These are phyloP conservation scores for Encarsia formosa DNA, from an alignment of 2,888 invertebrate genomes.

Conservation along the genomic window DNA sequence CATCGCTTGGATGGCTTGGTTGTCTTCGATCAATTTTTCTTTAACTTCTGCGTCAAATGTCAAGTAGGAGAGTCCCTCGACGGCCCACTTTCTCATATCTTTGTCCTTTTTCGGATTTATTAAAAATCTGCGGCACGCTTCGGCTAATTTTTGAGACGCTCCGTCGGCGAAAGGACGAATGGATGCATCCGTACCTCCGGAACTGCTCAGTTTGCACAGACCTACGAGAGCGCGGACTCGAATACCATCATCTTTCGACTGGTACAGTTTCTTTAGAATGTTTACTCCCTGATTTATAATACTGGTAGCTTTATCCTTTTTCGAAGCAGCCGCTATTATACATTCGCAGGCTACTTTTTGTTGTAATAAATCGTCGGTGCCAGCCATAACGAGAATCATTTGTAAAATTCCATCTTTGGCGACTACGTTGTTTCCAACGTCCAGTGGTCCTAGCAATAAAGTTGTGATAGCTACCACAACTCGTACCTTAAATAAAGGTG, in stretches of 20 bases:
- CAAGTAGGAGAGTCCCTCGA: slow-evolving; percentile 93
- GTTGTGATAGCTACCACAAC: slow-evolving; percentile 85
- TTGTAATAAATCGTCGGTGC: slow-evolving; percentile 83
- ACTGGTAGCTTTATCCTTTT: slow-evolving; percentile 92
- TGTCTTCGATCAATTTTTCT: slow-evolving; percentile 89
- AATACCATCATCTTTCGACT: slow-evolving; percentile 84
- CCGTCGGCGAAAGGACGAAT: slow-evolving; percentile 93
- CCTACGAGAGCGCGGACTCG: slow-evolving; percentile 87
- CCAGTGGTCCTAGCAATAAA: slow-evolving; percentile 83
- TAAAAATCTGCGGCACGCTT: slow-evolving; percentile 88
- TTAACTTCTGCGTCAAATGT: slow-evolving; percentile 98
- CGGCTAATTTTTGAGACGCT: slow-evolving; percentile 84
- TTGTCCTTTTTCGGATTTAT: slow-evolving; percentile 82
- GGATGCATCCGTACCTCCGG: slow-evolving; percentile 94
- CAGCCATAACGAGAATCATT: slow-evolving; percentile 96
- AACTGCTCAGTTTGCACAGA: slow-evolving; percentile 91
- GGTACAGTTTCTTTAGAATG: slow-evolving; percentile 89
- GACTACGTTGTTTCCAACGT: slow-evolving; percentile 84
- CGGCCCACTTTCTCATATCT: slow-evolving; percentile 92
- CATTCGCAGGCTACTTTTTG: slow-evolving; percentile 95
- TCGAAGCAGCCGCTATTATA: slow-evolving; percentile 92
- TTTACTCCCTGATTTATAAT: slow-evolving; percentile 85
- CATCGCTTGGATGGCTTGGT: slow-evolving; percentile 74
- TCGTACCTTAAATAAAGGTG: slow-evolving; percentile 53
- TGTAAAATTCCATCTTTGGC: slow-evolving; percentile 85